Conservation (phyloP, 2,797 vertebrate genomes). For the Anguilla marmorata region DNA sequence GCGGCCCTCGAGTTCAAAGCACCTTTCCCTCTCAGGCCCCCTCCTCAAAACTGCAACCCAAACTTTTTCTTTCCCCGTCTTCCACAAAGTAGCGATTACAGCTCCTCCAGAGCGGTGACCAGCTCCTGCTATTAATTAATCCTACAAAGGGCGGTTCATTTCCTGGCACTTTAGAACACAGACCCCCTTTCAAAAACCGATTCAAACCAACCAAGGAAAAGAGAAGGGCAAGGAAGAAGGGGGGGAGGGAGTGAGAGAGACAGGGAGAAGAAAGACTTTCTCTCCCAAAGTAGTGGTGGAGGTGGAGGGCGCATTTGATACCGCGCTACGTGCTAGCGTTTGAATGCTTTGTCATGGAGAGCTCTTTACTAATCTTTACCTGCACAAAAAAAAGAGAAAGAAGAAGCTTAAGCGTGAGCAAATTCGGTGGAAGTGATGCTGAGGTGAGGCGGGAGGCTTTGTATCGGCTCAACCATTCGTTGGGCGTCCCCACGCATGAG, state of each 20-base stretch:
- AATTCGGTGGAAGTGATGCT: slow-evolving; percentile 64
- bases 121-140: slow-evolving; percentile 98
- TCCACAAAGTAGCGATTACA: slow-evolving; percentile 86
- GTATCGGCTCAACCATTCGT: slow-evolving; percentile 50
- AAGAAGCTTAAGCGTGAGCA: slow-evolving; percentile 67
- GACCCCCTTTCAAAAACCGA: slow-evolving; percentile 86
- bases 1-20: slow-evolving; percentile 96
- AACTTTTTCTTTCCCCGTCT: slow-evolving; percentile 81
- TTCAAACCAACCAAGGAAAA: slow-evolving; percentile 67
- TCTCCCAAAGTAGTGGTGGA: slow-evolving; percentile 68
- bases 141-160: slow-evolving; percentile 91
- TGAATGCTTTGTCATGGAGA: slow-evolving; percentile 69
- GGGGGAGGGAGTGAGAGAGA: slow-evolving; percentile 45
- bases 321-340: slow-evolving; percentile 65
- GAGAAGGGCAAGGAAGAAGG: slow-evolving; percentile 74
- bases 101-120: slow-evolving; percentile 70
- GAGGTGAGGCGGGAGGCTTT: slow-evolving; percentile 67
- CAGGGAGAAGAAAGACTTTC: slow-evolving; percentile 72
- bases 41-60: slow-evolving; percentile 79
- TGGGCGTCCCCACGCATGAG: slow-evolving; percentile 34
- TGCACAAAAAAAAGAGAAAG: slow-evolving; percentile 59
- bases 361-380: slow-evolving; percentile 88
- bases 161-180: slow-evolving; percentile 92
- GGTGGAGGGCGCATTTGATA: slow-evolving; percentile 80
- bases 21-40: slow-evolving; percentile 43